These are phyloP conservation scores for Oryzias sinensis DNA, from an alignment of 2,797 vertebrate species.

Conservation along the genomic window DNA sequence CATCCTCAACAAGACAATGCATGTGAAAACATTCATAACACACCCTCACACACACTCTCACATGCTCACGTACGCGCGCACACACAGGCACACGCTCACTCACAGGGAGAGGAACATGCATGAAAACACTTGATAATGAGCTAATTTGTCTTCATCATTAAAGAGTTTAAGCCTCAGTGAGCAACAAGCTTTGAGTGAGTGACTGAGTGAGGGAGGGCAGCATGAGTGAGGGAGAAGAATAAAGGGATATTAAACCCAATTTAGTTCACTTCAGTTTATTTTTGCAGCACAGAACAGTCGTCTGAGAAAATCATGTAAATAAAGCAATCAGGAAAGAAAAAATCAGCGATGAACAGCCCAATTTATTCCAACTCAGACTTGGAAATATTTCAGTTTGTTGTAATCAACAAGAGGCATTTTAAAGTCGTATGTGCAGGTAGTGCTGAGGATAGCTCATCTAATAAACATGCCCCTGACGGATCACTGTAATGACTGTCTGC, in stretches of 20 bases:
- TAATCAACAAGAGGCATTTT: too few relatives aligned
- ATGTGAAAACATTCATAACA: conserved; percentile 21
- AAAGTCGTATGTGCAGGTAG: too few relatives aligned
- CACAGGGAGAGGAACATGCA: conserved; percentile 19
- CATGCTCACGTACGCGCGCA: conserved; percentile 2
- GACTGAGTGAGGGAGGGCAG: conserved; percentile 14
- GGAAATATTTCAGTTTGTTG: too few relatives aligned
- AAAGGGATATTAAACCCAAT: conserved; percentile 15
- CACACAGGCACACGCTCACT: conserved; percentile 8
- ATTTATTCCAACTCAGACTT: too few relatives aligned
- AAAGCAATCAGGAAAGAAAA: not conserved
- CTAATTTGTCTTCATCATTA: conserved; percentile 70
- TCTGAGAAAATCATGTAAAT: conserved; percentile 1
- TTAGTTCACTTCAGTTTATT: not conserved
- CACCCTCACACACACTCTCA: conserved; percentile 2
- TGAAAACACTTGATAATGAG: conserved; percentile 59
- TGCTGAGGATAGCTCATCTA: too few relatives aligned
- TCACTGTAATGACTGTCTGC: too few relatives aligned
- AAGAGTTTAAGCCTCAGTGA: conserved; percentile 51
- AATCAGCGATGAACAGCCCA: not conserved
- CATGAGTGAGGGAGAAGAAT: conserved; percentile 10
- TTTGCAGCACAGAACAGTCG: not conserved
- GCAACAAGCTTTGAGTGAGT: conserved; percentile 25
- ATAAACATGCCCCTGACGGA: too few relatives aligned
- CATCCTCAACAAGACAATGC: conserved; percentile 11